These are phyloP conservation scores for Neogobius melanostomus DNA, from an alignment of 2,113 vertebrate species.

Conservation along the genomic window DNA sequence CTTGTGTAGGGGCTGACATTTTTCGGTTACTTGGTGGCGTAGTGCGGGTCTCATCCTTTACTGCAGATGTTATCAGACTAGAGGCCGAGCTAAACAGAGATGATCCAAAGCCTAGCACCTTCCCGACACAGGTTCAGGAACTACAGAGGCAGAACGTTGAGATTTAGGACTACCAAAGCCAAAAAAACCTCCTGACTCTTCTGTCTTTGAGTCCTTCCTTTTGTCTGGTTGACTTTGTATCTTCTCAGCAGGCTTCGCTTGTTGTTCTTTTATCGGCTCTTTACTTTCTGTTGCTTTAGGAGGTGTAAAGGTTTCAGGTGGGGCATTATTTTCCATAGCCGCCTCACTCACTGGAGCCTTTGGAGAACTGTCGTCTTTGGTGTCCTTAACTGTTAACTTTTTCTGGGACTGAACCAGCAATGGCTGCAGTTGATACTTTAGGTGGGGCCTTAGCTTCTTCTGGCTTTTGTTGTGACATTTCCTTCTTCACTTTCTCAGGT, in stretches of 20 bases:
- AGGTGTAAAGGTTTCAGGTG: not conserved
- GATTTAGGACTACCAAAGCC: constrained; percentile 69
- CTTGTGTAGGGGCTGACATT: constrained; percentile 61
- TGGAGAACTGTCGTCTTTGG: not conserved
- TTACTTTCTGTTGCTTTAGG: constrained; percentile 26
- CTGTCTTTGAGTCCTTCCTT: constrained; percentile 49
- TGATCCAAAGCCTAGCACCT: constrained; percentile 70
- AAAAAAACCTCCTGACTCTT: constrained; percentile 73
- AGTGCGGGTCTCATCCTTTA: constrained; percentile 61
- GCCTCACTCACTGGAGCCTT: constrained; percentile 8
- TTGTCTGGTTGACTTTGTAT: constrained; percentile 18
- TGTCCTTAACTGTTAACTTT: constrained; percentile 50
- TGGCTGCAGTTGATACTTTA: constrained; percentile 31
- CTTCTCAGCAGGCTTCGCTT: constrained; percentile 22
- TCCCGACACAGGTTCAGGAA: constrained; percentile 64
- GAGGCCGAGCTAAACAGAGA: constrained; percentile 74
- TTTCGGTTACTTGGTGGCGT: constrained; percentile 62
- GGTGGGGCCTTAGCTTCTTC: constrained; percentile 15
- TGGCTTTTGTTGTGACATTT: constrained; percentile 16
- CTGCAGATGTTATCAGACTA: constrained; percentile 66
- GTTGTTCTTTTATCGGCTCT: constrained; percentile 34
- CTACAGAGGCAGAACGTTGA: constrained; percentile 32
- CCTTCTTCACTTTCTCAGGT: constrained; percentile 24
- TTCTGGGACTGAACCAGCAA: constrained; percentile 3
- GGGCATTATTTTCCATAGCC: constrained; percentile 11